Evolutionary conservation across 2,113 vertebrate species (phyloP).

Genomic region (Miniopterus natalensis): DNA sequence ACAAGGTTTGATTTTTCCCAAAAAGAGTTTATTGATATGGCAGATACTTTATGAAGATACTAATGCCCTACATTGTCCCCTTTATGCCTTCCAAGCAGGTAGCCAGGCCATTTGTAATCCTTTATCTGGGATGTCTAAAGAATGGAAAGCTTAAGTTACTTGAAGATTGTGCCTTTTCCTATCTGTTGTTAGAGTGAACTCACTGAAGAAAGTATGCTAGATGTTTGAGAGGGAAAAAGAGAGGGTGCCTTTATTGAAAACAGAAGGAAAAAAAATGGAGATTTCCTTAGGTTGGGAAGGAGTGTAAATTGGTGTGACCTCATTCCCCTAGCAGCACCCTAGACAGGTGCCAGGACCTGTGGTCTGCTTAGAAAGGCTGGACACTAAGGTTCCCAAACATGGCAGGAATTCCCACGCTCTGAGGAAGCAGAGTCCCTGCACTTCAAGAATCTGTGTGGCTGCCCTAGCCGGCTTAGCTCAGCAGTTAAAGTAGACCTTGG

Average conservation of each 20-base stretch:
- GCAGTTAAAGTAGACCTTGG: too few relatives aligned
- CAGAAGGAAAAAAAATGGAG: neutral
- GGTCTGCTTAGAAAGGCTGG: neutral
- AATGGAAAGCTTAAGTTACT: constrained; percentile 9
- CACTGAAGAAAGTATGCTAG: constrained; percentile 4
- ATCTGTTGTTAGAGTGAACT: neutral
- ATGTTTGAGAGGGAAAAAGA: neutral
- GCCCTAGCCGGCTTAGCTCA: too few relatives aligned
- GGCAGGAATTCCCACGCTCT: neutral
- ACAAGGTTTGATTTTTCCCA: neutral
- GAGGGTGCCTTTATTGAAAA: neutral
- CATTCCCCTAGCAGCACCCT: neutral
- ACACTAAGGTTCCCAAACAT: neutral
- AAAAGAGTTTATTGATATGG: neutral
- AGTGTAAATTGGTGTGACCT: neutral
- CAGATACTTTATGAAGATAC: constrained; percentile 8
- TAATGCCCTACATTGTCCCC: neutral
- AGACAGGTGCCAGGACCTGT: neutral
- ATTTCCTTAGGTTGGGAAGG: neutral
- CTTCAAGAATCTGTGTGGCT: neutral
- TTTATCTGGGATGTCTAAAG: neutral
- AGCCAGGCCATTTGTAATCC: neutral
- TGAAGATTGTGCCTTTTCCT: neutral
- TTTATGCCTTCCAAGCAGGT: neutral
- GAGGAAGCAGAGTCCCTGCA: neutral